Evolutionary conservation across 1,140 invertebrate genomes (phyloP).

Genomic region (Notospermus geniculatus): DNA sequence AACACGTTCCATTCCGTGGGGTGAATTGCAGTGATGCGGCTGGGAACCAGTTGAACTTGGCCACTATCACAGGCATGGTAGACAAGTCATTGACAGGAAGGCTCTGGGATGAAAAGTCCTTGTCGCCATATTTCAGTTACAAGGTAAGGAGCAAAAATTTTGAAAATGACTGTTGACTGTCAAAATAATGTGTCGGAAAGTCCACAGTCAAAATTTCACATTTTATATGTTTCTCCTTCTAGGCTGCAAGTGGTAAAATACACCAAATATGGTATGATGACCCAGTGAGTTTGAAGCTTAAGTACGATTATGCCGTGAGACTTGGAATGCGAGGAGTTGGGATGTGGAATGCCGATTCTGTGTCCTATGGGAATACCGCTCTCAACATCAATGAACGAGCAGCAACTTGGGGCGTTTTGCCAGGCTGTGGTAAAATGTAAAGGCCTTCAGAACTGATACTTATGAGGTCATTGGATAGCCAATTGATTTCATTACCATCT

Average conservation of each 20-base stretch:
- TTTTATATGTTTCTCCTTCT: background rate
- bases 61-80: constrained; percentile 30
- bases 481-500: too few relatives aligned
- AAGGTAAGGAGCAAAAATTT: too few relatives aligned
- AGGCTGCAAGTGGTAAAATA: constrained; percentile 20
- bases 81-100: constrained; percentile 34
- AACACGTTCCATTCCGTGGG: constrained; percentile 52
- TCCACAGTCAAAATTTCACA: too few relatives aligned
- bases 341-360: constrained; percentile 56
- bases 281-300: constrained; percentile 40
- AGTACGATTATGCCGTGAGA: constrained; percentile 38
- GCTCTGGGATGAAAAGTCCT: constrained; percentile 41
- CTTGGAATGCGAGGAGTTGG: constrained; percentile 51
- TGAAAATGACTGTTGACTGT: too few relatives aligned
- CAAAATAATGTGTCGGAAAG: too few relatives aligned
- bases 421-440: background rate
- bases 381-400: constrained; percentile 19
- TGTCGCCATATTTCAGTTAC: constrained; percentile 53
- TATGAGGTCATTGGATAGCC: too few relatives aligned
- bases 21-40: constrained; percentile 57
- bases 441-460: too few relatives aligned
- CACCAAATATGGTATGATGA: constrained; percentile 53
- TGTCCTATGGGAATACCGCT: constrained; percentile 34
- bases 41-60: constrained; percentile 40
- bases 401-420: constrained; percentile 45